phyloP scores from a whole-genome alignment of 2,113 vertebrate species.

The Dascyllus trimaculatus region DNA sequence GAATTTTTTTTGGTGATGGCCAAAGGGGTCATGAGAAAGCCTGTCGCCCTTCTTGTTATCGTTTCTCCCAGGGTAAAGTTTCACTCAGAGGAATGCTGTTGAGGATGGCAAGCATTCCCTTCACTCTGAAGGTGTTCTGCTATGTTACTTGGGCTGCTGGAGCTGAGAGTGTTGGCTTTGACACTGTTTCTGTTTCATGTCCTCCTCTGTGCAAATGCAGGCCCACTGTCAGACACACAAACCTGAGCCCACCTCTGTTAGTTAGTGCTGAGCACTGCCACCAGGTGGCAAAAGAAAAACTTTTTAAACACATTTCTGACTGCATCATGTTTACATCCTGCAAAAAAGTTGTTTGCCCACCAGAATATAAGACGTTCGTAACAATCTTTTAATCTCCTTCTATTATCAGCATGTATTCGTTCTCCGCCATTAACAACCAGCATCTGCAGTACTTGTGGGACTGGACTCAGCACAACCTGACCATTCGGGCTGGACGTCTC shows the following conservation, averaged over 20 bases:
- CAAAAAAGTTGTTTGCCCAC: background rate
- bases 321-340: background rate
- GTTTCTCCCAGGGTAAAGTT: slow-evolving; percentile 81
- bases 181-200: slow-evolving; percentile 48
- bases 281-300: slow-evolving; percentile 42
- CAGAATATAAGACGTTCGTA: background rate
- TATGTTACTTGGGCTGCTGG: slow-evolving; percentile 24
- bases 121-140: slow-evolving; percentile 68
- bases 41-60: slow-evolving; percentile 74
- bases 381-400: slow-evolving; percentile 28
- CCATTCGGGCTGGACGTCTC: slow-evolving; percentile 92
- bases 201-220: slow-evolving; percentile 15
- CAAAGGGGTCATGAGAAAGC: slow-evolving; percentile 84
- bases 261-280: slow-evolving; percentile 30
- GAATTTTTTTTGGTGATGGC: slow-evolving; percentile 44
- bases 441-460: slow-evolving; percentile 97
- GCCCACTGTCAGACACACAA: slow-evolving; percentile 28
- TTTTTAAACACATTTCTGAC: background rate
- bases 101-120: slow-evolving; percentile 73
- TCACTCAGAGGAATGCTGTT: slow-evolving; percentile 77
- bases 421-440: slow-evolving; percentile 96
- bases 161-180: slow-evolving; percentile 33
- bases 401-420: slow-evolving; percentile 90
- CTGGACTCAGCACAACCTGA: slow-evolving; percentile 96
- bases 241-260: slow-evolving; percentile 16